Base-by-base conservation (phyloP, 2,797 vertebrate genomes). In the Helostoma temminkii region DNA sequence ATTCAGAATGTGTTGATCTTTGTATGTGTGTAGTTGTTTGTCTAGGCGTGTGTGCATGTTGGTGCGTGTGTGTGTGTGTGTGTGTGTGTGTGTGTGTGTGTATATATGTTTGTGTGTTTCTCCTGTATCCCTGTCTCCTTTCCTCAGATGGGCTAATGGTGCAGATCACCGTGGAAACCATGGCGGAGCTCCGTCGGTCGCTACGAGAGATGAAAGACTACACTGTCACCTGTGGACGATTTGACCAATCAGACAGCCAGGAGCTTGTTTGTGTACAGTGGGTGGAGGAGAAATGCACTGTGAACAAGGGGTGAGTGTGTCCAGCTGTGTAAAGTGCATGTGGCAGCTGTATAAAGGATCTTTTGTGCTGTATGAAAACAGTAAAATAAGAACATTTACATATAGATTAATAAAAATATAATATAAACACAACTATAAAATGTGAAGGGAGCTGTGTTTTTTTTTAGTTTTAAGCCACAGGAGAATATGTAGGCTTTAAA, bases 141-240 rank as follows among this genome's bases (percentile, higher is more conserved):
- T 82, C 71, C 76, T 64, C 91, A 99, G 98, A 99, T 88, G 98
- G 98, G 36, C 94, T 99, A 54, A 97, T 99, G 97, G 97, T 99
- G 86, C 98, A 99, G 93, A 97, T 99, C 91, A 97, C 96, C 0
- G 94, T 97, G 57, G 98, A 99, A 89, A 97, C 96, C 87, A 99
- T 99, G 98, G 96, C 95, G 14, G 95, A 96, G 45, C 85, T 99
- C 68, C 94, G 97, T 10, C 94, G 96, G 91, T 95, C 96, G 3
- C 92, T 99, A 78, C 93, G 96, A 66, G 97, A 99, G 87, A 99
- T 99, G 97, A 98, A 97, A 92, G 96, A 98, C 91, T 98, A 96
- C 88, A 96, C 93, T 22, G 90, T 99, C 88, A 95, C 95, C 65
- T 99, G 98, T 58, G 98, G 98, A 74, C 97, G 96, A 88, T 92